Conservation (phyloP, 2,888 invertebrate species). For the Molanna angustata region DNA sequence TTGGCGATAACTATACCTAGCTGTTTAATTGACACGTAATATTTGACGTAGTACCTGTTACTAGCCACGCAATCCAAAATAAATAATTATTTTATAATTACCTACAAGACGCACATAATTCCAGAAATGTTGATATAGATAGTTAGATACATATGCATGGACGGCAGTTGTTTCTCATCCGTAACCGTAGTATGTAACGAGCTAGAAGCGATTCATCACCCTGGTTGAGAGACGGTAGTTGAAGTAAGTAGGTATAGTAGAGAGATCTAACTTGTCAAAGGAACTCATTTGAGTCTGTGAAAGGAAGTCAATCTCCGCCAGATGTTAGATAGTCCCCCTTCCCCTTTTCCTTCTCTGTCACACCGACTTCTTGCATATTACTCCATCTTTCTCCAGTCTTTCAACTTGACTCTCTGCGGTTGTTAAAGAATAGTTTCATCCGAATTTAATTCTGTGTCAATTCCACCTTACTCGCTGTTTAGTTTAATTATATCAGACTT, state of each 20-base stretch:
- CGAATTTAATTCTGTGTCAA: constrained; percentile 14
- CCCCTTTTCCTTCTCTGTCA: background rate
- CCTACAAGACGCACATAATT: too few relatives aligned
- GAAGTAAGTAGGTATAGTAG: constrained; percentile 9
- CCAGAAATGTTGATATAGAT: too few relatives aligned
- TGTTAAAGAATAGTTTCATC: constrained; percentile 15
- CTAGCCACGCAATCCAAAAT: too few relatives aligned
- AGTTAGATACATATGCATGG: too few relatives aligned
- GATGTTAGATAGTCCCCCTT: constrained; percentile 31
- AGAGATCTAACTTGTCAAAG: constrained; percentile 33
- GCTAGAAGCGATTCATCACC: constrained; percentile 30
- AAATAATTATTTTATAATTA: too few relatives aligned
- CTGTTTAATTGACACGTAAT: too few relatives aligned
- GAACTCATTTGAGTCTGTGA: constrained; percentile 34
- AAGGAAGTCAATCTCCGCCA: constrained; percentile 34
- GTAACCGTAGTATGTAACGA: background rate
- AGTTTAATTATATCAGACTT: too few relatives aligned
- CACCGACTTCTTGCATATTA: constrained; percentile 9
- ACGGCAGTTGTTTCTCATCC: too few relatives aligned
- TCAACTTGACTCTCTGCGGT: background rate
- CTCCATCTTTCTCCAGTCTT: constrained; percentile 2
- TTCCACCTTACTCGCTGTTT: too few relatives aligned
- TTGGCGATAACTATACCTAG: too few relatives aligned
- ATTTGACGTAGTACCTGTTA: too few relatives aligned
- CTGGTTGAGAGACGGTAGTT: constrained; percentile 16